phyloP scores from a whole-genome alignment of 2,113 vertebrate genomes.

The Perca flavescens region DNA sequence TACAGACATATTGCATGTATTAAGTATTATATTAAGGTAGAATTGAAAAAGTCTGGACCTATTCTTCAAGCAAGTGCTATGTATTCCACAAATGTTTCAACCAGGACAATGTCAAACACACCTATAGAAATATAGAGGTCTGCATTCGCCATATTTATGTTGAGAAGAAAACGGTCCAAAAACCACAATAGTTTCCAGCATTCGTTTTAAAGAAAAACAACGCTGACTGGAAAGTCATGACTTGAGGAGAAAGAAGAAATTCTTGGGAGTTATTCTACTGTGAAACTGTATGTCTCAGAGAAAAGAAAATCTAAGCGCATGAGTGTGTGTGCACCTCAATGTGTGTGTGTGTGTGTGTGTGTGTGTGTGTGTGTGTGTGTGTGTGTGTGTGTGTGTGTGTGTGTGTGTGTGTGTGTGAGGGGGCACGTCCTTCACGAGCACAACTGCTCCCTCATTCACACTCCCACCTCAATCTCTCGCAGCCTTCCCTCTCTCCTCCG shows the following conservation, averaged over 20 bases:
- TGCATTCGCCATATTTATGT: not conserved
- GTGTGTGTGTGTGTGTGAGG: not conserved
- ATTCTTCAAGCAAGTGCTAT: not conserved
- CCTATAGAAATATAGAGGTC: not conserved
- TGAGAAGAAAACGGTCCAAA: not conserved
- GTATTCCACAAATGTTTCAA: not conserved
- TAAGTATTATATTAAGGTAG: not conserved
- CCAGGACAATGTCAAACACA: not conserved
- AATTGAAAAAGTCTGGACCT: not conserved
- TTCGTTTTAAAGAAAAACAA: not conserved
- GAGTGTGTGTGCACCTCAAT: slow-evolving; percentile 10
- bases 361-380: too few relatives aligned
- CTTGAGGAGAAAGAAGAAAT: not conserved
- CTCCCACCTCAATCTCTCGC: slow-evolving; percentile 52
- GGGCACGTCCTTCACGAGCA: slow-evolving; percentile 28
- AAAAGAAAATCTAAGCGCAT: slow-evolving; percentile 5
- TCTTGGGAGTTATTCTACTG: slow-evolving; percentile 23
- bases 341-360: too few relatives aligned
- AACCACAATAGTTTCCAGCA: not conserved
- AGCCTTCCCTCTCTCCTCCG: slow-evolving; percentile 55
- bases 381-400: too few relatives aligned
- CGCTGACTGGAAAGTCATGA: not conserved
- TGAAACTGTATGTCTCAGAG: slow-evolving; percentile 10
- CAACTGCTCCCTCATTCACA: slow-evolving; percentile 33
- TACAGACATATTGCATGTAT: too few relatives aligned